phyloP scores from a whole-genome alignment of 2,888 invertebrate genomes.

The Elysia crispata region DNA sequence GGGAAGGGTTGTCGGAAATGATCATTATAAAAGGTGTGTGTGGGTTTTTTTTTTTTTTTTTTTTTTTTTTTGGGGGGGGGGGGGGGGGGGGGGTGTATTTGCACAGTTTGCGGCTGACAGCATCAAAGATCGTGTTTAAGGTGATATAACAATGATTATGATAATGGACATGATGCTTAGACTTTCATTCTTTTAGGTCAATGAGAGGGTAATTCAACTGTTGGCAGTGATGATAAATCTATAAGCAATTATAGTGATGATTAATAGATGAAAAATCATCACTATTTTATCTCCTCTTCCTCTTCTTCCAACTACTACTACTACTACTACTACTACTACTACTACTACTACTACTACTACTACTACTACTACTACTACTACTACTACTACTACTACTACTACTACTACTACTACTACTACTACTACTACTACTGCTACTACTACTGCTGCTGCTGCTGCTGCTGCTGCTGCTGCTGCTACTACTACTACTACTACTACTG shows the following conservation, averaged over 20 bases:
- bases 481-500: slow-evolving; percentile 25
- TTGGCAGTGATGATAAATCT: background rate
- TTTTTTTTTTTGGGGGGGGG: too few species aligned
- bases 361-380: background rate
- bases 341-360: background rate
- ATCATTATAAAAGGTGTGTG: too few species aligned
- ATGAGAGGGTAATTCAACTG: background rate
- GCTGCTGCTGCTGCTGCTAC: background rate
- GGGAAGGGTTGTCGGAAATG: too few species aligned
- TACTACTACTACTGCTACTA: slow-evolving; percentile 31
- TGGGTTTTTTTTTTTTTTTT: too few species aligned
- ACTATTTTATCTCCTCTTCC: too few species aligned
- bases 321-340: background rate
- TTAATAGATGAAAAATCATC: background rate
- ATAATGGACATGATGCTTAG: too few species aligned
- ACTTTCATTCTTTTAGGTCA: too few species aligned
- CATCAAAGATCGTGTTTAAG: too few species aligned
- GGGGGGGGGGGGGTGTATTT: too few species aligned
- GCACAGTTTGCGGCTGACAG: too few species aligned
- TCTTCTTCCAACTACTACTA: too few species aligned
- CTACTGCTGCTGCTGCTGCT: slow-evolving; percentile 10
- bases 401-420: background rate
- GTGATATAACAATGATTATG: too few species aligned
- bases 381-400: background rate
- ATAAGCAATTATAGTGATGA: background rate